A percentile compares a stretch with the other conserved stretches of the same genome.
Evolutionary conservation across 2,113 vertebrate species (phyloP).

Genomic region (Isurus oxyrinchus): DNA sequence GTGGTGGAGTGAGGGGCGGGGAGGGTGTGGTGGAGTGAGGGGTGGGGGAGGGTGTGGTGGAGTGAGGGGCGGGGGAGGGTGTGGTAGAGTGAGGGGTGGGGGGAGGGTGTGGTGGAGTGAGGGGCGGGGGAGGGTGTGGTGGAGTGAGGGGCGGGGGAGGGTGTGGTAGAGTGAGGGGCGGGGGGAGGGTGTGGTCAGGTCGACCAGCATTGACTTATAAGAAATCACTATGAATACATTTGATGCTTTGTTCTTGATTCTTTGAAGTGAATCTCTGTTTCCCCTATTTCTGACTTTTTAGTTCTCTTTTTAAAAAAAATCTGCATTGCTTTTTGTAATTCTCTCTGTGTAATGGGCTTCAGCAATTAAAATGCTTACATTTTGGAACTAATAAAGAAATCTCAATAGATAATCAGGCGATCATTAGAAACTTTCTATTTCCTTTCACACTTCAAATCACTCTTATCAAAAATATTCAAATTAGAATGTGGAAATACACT

Average conservation of each 20-base stretch:
- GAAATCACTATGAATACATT: not conserved
- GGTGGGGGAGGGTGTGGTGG: no score
- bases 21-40: no score
- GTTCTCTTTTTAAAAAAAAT: not conserved
- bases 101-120: no score
- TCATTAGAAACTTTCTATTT: not conserved
- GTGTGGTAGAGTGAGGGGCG: no score
- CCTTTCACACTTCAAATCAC: not conserved
- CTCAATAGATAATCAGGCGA: not conserved
- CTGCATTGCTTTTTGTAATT: not conserved
- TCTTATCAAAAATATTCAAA: not conserved
- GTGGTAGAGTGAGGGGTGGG: no score
- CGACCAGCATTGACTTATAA: not conserved
- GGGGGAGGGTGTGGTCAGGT: not conserved
- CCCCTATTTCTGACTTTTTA: not conserved
- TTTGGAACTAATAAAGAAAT: not conserved
- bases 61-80: no score
- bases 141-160: no score
- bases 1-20: no score
- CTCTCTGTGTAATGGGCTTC: not conserved
- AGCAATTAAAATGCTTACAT: not conserved
- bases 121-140: no score
- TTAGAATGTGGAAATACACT: not conserved
- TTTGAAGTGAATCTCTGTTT: not conserved
- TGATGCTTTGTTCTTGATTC: not conserved